A percentile compares a stretch with the other conserved stretches of the same genome.
phyloP scores from a whole-genome alignment of 2,797 vertebrate genomes.

The Xiphorhynchus erythropygius region DNA sequence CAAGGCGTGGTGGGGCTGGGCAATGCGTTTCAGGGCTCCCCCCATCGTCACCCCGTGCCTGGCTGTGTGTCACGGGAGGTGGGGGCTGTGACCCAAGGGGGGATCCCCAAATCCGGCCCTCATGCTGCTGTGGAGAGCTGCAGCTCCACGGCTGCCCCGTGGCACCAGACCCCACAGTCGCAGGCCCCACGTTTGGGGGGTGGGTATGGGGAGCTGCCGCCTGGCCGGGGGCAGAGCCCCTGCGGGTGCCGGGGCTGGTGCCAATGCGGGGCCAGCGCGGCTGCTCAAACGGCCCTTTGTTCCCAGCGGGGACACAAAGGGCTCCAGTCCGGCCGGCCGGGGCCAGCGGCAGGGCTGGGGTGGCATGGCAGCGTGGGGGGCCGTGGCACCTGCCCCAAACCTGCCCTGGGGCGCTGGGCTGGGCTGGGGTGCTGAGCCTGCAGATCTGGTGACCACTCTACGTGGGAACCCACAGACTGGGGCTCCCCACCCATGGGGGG shows the following conservation, averaged over 20 bases:
- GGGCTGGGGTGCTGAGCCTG: fast-evolving
- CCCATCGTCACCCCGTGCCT: not conserved
- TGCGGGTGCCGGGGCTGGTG: not conserved
- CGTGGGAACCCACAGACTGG: fast-evolving
- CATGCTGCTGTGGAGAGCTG: not conserved
- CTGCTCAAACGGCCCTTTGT: slow-evolving; percentile 48
- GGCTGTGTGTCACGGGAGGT: fast-evolving
- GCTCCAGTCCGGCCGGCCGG: not conserved
- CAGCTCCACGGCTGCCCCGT: fast-evolving
- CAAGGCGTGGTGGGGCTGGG: not conserved
- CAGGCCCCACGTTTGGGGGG: not conserved
- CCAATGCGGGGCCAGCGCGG: slow-evolving; percentile 19
- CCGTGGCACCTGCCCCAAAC: not conserved
- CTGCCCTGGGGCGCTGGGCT: not conserved
- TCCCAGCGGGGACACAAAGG: slow-evolving; percentile 43
- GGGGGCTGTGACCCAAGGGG: not conserved
- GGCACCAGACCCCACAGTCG: fast-evolving
- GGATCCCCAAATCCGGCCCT: not conserved
- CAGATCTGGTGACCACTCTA: not conserved
- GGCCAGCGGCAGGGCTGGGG: not conserved
- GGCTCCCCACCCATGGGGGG: not conserved
- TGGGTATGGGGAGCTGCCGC: not conserved
- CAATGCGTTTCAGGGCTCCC: not conserved
- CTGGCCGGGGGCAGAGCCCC: not conserved
- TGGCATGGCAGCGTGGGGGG: not conserved